Conservation (phyloP, 2,888 invertebrate species). For the Mesoligia furuncula region DNA sequence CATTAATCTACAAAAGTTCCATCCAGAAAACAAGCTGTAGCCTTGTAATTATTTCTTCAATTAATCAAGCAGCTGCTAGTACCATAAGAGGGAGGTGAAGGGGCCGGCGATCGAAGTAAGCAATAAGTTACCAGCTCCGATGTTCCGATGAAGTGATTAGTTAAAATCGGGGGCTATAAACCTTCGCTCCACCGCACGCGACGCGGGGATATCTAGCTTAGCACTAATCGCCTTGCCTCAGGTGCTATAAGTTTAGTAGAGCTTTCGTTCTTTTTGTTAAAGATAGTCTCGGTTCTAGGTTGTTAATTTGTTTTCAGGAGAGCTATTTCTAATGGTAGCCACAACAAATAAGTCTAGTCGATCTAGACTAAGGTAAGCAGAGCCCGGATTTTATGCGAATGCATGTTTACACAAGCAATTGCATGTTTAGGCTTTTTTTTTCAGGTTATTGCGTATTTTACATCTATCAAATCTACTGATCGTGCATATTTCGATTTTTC, state of each 20-base stretch:
- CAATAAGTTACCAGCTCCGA: constrained; percentile 78
- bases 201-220: constrained; percentile 45
- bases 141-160: constrained; percentile 82
- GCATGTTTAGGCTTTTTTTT: no score
- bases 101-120: constrained; percentile 74
- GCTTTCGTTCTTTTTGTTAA: not conserved
- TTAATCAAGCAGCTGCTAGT: constrained; percentile 61
- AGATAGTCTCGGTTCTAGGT: not conserved
- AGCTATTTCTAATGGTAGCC: not conserved
- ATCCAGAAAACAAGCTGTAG: constrained; percentile 22
- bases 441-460: no score
- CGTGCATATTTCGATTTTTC: no score
- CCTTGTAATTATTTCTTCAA: constrained; percentile 49
- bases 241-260: constrained; percentile 29
- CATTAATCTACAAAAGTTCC: constrained; percentile 23
- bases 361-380: not conserved
- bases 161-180: constrained; percentile 78
- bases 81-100: constrained; percentile 69
- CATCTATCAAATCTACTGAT: no score
- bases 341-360: no score
- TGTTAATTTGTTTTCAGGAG: not conserved
- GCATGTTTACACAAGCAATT: no score
- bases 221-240: constrained; percentile 49
- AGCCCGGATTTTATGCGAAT: no score
- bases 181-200: constrained; percentile 51